Conservation (phyloP, 2,113 vertebrate species). For the Rhadina sibilatrix region DNA sequence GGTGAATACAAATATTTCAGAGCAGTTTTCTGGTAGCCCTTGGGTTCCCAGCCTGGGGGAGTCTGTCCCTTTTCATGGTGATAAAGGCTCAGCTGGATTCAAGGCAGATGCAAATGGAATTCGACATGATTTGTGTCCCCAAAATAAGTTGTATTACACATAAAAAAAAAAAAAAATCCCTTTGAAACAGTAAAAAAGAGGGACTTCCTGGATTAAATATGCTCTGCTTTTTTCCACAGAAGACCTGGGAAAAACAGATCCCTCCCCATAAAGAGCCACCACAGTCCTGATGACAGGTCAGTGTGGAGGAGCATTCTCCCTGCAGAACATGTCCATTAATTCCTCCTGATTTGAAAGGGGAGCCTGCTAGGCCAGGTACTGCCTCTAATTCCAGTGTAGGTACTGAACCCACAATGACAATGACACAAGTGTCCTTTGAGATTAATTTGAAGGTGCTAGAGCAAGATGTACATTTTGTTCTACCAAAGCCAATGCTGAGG, state of each 20-base stretch:
- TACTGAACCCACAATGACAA: background rate
- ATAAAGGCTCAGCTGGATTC: background rate
- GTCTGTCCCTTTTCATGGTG: background rate
- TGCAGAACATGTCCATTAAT: background rate
- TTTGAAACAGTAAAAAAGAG: background rate
- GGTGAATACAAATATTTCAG: background rate
- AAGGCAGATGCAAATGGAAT: background rate
- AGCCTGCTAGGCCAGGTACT: background rate
- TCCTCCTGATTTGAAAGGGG: background rate
- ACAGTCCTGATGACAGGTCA: background rate
- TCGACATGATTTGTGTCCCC: background rate
- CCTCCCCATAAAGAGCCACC: background rate
- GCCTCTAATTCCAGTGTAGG: background rate
- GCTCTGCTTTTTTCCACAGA: background rate
- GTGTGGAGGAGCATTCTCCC: background rate
- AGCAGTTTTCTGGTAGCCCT: background rate
- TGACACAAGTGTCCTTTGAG: background rate
- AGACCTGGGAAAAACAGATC: background rate
- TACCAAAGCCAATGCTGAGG: background rate
- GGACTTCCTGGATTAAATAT: background rate
- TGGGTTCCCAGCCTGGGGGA: background rate
- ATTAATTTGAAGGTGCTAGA: background rate
- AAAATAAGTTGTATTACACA: background rate
- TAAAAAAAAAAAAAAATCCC: background rate
- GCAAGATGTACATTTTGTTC: background rate